Evolutionary conservation across 1,140 invertebrate species (phyloP), one percentile per base, ranked within the genome.

Genomic region (Diachasma alloeum): DNA sequence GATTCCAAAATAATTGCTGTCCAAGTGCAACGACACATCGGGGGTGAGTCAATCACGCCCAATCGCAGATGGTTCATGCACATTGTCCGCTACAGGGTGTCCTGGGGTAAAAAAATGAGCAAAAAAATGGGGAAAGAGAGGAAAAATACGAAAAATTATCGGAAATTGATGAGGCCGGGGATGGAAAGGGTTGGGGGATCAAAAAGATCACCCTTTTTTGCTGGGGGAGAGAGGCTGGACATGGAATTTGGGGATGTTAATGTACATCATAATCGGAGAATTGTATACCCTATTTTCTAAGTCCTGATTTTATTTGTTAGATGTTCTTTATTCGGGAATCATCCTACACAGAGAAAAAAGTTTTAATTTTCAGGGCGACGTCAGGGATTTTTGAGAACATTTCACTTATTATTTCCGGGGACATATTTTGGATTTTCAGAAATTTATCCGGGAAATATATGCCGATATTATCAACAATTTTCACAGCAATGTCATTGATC

Each of bases 1-100:
- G 82, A 88, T 88, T 83, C 80, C 78, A 71, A 85, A 84, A 84
- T 87, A 87, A 86, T 87, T 85, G 83, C 79, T 82, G 80, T 72
- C 80, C 78, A 70, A 73, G 72, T 67, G 42, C 69, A 53, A 63
- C 24, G 59, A 31, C 59, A 63, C 48, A 39, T 72, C 71, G 69
- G 72, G 48, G 74, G 75, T 79, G 56, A 69, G 24, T 76, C 22
- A 24, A 73, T 79, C 72, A 77, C 79, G 75, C 74, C 74, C 69
- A 70, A 75, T 37, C 77, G 44, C 76, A 80, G 74, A 81, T 80
- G 77, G 74, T 59, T 26, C n/a, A 67, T 15, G 13, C 19, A 26
- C 37, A 75, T 73, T 75, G 66, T 75, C 42, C 59, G 17, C 68
- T 22, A 71, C 63, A 69, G 75, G 74, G 46, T 70, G 73, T 59